Evolutionary conservation across 2,113 vertebrate genomes (phyloP).

Genomic region (Sphyrna mokarran): DNA sequence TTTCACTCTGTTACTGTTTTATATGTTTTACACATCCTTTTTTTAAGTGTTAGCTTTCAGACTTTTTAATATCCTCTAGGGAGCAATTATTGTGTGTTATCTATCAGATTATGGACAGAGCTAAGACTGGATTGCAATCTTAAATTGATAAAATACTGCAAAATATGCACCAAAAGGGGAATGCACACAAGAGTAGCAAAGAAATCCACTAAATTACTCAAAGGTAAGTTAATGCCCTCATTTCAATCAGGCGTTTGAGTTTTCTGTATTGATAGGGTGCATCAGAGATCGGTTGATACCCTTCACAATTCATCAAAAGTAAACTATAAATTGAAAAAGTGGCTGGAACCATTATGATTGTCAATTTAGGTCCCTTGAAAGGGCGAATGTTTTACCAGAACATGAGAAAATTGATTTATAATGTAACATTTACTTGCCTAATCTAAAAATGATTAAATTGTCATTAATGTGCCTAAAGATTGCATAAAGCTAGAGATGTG

Average conservation of each 20-base stretch:
- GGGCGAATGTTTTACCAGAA: not conserved
- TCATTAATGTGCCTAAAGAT: not conserved
- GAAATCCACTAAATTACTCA: constrained; percentile 65
- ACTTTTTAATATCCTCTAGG: constrained; percentile 58
- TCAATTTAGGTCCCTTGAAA: constrained; percentile 2
- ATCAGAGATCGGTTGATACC: constrained; percentile 53
- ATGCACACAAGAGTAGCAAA: constrained; percentile 52
- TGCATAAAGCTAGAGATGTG: not conserved
- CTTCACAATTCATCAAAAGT: constrained; percentile 8
- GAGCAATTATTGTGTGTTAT: constrained; percentile 67
- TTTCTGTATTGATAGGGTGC: constrained; percentile 59
- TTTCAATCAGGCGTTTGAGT: constrained; percentile 55
- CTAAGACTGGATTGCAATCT: constrained; percentile 67
- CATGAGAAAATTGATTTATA: constrained; percentile 14
- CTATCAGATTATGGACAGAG: constrained; percentile 72
- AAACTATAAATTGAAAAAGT: not conserved
- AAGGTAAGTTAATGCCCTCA: constrained; percentile 55
- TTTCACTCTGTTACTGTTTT: not conserved
- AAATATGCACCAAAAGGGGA: constrained; percentile 64
- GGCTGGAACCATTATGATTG: not conserved
- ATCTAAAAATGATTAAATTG: constrained; percentile 8
- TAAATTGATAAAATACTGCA: constrained; percentile 65
- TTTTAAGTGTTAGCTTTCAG: not conserved
- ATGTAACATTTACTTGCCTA: not conserved
- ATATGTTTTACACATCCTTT: not conserved